A percentile compares a stretch with the other conserved stretches of the same genome.
Conservation (phyloP, 1,140 invertebrate species). For the Macrostomum lignano region DNA sequence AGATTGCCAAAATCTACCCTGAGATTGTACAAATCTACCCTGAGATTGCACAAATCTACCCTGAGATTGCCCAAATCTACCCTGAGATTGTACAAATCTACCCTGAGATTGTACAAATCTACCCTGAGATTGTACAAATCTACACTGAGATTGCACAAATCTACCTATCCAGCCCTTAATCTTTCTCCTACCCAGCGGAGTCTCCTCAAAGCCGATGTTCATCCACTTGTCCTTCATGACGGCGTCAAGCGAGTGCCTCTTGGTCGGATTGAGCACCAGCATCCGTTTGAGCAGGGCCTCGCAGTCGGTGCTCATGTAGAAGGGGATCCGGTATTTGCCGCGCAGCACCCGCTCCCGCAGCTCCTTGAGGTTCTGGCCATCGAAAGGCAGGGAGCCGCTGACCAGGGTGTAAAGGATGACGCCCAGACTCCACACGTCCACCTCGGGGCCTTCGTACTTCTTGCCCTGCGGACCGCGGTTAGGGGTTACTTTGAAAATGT, state of each 20-base stretch:
- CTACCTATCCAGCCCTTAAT: no score
- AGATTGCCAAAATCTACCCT: no score
- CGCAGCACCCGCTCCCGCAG: slow-evolving; percentile 60
- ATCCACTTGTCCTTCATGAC: slow-evolving; percentile 28
- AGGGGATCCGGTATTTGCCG: slow-evolving; percentile 75
- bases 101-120: no score
- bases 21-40: no score
- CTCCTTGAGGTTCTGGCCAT: slow-evolving; percentile 45
- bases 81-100: no score
- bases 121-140: no score
- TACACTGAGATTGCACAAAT: no score
- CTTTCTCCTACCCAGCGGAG: slow-evolving; percentile 92
- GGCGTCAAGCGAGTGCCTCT: no score
- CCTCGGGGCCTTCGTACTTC: slow-evolving; percentile 69
- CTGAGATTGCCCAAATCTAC: no score
- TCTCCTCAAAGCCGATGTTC: slow-evolving; percentile 25
- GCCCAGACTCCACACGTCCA: slow-evolving; percentile 83
- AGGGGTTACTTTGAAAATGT: no score
- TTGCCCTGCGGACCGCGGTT: no score
- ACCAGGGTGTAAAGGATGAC: slow-evolving; percentile 84
- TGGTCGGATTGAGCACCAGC: slow-evolving; percentile 58
- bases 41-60: no score
- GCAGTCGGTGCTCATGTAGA: slow-evolving; percentile 85
- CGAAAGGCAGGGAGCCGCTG: slow-evolving; percentile 78
- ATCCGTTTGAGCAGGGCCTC: slow-evolving; percentile 68